Evolutionary conservation across 2,888 invertebrate genomes (phyloP).

Genomic region (Oscheius sp.): DNA sequence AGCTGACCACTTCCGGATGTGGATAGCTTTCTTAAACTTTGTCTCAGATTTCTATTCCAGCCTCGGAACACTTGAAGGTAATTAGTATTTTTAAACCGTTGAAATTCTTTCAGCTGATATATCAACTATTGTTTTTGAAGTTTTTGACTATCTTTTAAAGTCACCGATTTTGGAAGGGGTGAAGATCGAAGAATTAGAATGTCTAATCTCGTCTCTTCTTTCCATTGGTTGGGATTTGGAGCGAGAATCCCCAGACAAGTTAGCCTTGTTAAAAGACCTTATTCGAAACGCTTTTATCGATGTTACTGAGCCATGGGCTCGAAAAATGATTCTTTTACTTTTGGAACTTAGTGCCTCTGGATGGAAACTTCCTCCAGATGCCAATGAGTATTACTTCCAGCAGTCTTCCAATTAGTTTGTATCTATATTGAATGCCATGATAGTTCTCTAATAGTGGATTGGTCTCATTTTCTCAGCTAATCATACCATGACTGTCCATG

Average conservation of each 20-base stretch:
- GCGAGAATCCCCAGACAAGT: constrained; percentile 64
- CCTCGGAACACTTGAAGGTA: constrained; percentile 49
- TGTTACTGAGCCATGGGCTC: constrained; percentile 68
- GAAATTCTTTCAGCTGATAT: constrained; percentile 54
- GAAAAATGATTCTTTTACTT: constrained; percentile 69
- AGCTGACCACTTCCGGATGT: constrained; percentile 62
- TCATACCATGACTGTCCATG: constrained; percentile 25
- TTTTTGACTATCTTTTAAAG: constrained; percentile 65
- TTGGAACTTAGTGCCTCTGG: constrained; percentile 67
- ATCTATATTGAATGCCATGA: not conserved
- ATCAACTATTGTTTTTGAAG: constrained; percentile 64
- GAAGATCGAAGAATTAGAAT: constrained; percentile 70
- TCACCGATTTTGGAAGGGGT: constrained; percentile 63
- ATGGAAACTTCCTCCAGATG: constrained; percentile 67
- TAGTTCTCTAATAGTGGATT: constrained; percentile 20
- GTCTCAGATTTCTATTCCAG: constrained; percentile 66
- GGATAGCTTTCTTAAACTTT: constrained; percentile 66
- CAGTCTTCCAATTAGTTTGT: constrained; percentile 28
- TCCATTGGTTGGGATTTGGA: constrained; percentile 68
- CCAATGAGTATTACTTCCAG: constrained; percentile 70
- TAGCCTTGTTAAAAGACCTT: constrained; percentile 63
- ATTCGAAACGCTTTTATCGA: constrained; percentile 68
- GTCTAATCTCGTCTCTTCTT: constrained; percentile 64
- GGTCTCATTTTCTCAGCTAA: constrained; percentile 23
- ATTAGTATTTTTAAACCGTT: not conserved